Base-by-base conservation (phyloP, 1,140 invertebrate genomes). In the Ctenoplectra terminalis region DNA sequence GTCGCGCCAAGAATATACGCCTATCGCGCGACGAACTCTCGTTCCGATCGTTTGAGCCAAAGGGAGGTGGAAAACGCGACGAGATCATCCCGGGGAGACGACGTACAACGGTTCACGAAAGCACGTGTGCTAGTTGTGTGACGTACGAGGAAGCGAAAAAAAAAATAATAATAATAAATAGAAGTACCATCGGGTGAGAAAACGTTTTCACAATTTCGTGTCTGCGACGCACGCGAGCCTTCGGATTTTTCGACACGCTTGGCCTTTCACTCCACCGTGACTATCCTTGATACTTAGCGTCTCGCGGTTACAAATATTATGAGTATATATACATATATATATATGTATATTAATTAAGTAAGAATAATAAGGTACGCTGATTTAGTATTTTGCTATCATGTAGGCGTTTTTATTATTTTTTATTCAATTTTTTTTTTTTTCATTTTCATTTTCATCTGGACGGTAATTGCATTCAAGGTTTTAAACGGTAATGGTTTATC, bases 1-100 rank as follows among this genome's bases (percentile, higher is more conserved):
- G 58, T 78, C 77, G 64, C 29, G 82, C 70, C 77, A 75, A 80
- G 82, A 83, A 83, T 83, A 83, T 54, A 73, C 69, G 64, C 75
- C 81, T 69, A 61, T 74, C 69, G 52, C 71, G 46, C 66, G 60
- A 73, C 34, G 20, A 31, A 71, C 52, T 81, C 52, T 74, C 64
- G 48, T 29, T 43, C 63, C 26, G 52, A 64, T 78, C 69, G 26
- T 61, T 29, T 29, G 37, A 8, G 17, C 61, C 26, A 23, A 17
- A 20, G 37, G 50, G 50, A 74, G 76, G 46, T 71, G 46, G 50
- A 34, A 74, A 66, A 54, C 5, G 29, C 13, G 52, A 43, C 6
- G 40, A 50, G 9, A 63, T 54, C 50, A 56, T 20, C 13, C 9
- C 40, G 29, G 11, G 15, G 23, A 26, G 20, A 8, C 3, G 17